phyloP scores from a whole-genome alignment of 2,797 vertebrate genomes.

The Echeneis naucrates region DNA sequence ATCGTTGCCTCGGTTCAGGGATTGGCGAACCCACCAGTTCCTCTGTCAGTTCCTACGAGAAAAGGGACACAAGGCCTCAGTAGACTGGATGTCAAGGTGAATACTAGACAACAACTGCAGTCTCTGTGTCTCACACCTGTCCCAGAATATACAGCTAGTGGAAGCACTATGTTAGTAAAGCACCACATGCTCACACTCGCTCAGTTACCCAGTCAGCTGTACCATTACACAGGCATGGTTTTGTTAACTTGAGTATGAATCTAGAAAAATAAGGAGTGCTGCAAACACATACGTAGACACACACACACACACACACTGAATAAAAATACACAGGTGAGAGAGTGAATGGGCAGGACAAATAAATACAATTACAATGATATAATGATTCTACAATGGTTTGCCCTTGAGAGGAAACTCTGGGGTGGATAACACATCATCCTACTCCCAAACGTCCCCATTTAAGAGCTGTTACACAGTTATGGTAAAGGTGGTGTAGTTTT shows the following conservation, averaged over 20 bases:
- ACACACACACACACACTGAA: conserved; percentile 7
- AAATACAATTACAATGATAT: conserved; percentile 36
- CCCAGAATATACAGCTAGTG: conserved; percentile 34
- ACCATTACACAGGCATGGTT: conserved; percentile 37
- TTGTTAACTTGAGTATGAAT: conserved; percentile 68
- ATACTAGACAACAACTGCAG: conserved; percentile 22
- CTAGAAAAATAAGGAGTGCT: conserved; percentile 42
- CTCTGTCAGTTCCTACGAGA: conserved; percentile 89
- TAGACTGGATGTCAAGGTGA: conserved; percentile 1
- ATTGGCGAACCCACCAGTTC: conserved; percentile 96
- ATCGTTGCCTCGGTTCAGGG: conserved; percentile 94
- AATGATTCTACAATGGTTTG: conserved; percentile 48
- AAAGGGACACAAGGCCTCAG: conserved; percentile 25
- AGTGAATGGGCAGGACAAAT: conserved; percentile 43
- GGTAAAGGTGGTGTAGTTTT: conserved; percentile 57
- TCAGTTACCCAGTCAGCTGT: conserved; percentile 28
- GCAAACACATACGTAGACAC: conserved; percentile 21
- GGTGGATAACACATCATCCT: conserved; percentile 52
- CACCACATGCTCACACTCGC: conserved; percentile 63
- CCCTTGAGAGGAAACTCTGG: conserved; percentile 45
- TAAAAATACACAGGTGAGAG: conserved; percentile 46
- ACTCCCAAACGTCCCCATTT: conserved; percentile 56
- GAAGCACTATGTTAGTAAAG: conserved; percentile 63
- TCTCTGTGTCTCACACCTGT: conserved; percentile 42
- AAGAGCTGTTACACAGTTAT: conserved; percentile 57